Conservation (phyloP, 2,888 invertebrate species). For the Oegoconia quadripuncta region DNA sequence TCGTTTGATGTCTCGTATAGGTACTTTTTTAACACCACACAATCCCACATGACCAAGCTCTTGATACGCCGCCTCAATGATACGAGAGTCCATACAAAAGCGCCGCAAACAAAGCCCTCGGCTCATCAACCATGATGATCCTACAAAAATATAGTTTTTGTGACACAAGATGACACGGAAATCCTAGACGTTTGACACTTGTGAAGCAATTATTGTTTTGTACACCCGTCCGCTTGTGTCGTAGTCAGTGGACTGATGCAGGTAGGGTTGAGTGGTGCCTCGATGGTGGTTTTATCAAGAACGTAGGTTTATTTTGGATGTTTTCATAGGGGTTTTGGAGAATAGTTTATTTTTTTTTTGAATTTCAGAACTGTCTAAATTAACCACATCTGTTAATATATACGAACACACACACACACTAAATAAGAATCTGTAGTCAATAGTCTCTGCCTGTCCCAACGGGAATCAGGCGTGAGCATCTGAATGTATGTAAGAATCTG, state of each 20-base stretch:
- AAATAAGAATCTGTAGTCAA: no score
- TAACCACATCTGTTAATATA: no score
- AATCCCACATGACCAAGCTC: slow-evolving; percentile 1
- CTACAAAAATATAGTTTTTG: slow-evolving; percentile 17
- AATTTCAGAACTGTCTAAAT: no score
- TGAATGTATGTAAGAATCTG: no score
- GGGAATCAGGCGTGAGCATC: no score
- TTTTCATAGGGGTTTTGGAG: no score
- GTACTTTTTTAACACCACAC: neutral
- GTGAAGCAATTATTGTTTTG: slow-evolving; percentile 17
- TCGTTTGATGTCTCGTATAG: slow-evolving; percentile 1
- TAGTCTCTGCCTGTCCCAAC: no score
- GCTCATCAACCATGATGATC: slow-evolving; percentile 22
- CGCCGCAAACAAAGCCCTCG: slow-evolving; percentile 13
- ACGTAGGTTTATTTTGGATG: no score
- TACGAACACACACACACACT: no score
- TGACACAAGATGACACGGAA: slow-evolving; percentile 20
- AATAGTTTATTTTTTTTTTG: no score
- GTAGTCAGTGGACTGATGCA: no score
- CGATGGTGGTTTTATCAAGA: neutral
- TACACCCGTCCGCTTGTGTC: neutral
- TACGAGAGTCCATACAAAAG: slow-evolving; percentile 6
- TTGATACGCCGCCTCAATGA: slow-evolving; percentile 1
- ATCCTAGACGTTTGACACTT: slow-evolving; percentile 19
- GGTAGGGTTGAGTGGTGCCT: no score